A percentile compares a stretch with the other conserved stretches of the same genome.
Evolutionary conservation across 2,888 invertebrate species (phyloP).

Genomic region (Petrophora chlorosata): DNA sequence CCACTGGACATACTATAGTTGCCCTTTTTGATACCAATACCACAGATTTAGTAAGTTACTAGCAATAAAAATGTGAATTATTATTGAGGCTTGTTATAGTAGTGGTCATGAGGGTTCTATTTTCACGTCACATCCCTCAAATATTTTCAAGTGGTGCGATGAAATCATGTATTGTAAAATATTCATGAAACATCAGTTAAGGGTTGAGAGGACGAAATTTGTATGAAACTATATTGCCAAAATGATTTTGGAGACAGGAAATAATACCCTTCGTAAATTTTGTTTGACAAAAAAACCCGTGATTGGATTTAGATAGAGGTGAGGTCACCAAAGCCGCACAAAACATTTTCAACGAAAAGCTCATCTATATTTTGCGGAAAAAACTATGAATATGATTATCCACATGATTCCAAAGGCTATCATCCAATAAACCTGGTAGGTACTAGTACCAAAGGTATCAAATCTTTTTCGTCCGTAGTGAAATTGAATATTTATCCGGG

Average conservation of each 20-base stretch:
- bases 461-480: constrained; percentile 83
- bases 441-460: constrained; percentile 75
- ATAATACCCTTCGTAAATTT: constrained; percentile 11
- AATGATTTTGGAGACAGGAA: constrained; percentile 5
- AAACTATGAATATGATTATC: constrained; percentile 83
- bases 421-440: constrained; percentile 80
- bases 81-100: background rate
- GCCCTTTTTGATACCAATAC: constrained; percentile 24
- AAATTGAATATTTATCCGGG: constrained; percentile 84
- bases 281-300: constrained; percentile 37
- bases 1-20: constrained; percentile 30
- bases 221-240: background rate
- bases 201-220: background rate
- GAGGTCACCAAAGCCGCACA: constrained; percentile 49
- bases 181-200: constrained; percentile 8
- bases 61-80: background rate
- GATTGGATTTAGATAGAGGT: constrained; percentile 49
- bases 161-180: constrained; percentile 2
- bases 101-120: background rate
- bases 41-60: background rate
- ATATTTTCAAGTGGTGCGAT: background rate
- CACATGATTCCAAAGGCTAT: constrained; percentile 80
- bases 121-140: background rate
- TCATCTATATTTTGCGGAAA: constrained; percentile 64
- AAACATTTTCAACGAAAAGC: constrained; percentile 62